A percentile compares a stretch with the other conserved stretches of the same genome.
phyloP scores from a whole-genome alignment of 1,140 invertebrate species.

The Cyclina sinensis region DNA sequence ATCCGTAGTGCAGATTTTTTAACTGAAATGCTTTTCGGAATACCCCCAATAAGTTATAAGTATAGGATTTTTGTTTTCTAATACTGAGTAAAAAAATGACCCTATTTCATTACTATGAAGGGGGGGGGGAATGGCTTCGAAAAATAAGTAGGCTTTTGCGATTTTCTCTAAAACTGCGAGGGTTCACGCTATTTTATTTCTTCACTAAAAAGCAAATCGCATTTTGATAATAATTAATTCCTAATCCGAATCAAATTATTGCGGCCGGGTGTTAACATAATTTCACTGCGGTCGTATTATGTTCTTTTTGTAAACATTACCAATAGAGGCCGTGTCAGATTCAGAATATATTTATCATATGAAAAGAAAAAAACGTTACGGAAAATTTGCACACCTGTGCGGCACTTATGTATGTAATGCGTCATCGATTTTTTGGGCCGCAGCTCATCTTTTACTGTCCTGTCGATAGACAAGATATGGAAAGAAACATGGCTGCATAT shows the following conservation, averaged over 20 bases:
- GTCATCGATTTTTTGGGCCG: neutral
- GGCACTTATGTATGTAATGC: conserved; percentile 42
- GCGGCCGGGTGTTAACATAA: conserved; percentile 47
- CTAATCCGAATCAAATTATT: neutral
- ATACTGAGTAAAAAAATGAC: too few species aligned
- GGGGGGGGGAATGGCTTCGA: too few species aligned
- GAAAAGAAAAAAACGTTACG: conserved; percentile 44
- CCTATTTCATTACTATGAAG: too few species aligned
- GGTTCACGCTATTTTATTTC: too few species aligned
- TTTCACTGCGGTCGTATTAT: conserved; percentile 46
- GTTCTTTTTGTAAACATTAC: conserved; percentile 49
- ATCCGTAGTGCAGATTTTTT: too few species aligned
- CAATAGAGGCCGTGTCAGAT: conserved; percentile 25
- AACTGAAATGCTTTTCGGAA: too few species aligned
- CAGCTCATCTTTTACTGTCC: neutral
- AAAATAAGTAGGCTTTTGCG: too few species aligned
- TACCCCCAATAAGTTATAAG: too few species aligned
- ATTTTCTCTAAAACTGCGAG: too few species aligned
- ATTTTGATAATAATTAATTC: neutral
- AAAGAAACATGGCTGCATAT: neutral
- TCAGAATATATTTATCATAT: conserved; percentile 44
- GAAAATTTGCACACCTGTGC: conserved; percentile 44
- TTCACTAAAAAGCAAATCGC: neutral
- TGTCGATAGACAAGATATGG: neutral
- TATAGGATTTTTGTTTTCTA: too few species aligned